Evolutionary conservation across 2,888 invertebrate species (phyloP).

Genomic region (Mimumesa dahlbomi): DNA sequence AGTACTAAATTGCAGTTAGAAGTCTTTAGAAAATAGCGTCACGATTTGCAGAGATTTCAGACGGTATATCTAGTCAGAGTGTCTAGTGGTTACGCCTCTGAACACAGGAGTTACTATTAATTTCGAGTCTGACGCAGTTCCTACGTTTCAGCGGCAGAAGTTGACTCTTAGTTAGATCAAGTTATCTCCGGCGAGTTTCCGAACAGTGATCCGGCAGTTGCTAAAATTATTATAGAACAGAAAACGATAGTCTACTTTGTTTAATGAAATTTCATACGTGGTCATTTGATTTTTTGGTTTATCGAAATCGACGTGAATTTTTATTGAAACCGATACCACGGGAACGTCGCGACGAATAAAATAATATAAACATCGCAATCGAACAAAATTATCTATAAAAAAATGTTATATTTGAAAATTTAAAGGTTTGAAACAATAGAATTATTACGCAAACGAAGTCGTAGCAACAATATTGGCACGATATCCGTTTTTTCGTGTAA

Average conservation of each 20-base stretch:
- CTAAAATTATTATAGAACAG: not conserved
- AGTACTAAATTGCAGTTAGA: constrained; percentile 7
- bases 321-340: too few relatives aligned
- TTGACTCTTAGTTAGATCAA: constrained; percentile 48
- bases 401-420: too few relatives aligned
- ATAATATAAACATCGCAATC: too few relatives aligned
- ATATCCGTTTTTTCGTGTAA: too few relatives aligned
- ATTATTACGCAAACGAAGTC: too few relatives aligned
- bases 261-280: not conserved
- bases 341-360: too few relatives aligned
- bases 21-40: constrained; percentile 36
- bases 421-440: too few relatives aligned
- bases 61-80: constrained; percentile 42
- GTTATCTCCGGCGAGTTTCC: constrained; percentile 49
- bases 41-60: constrained; percentile 37
- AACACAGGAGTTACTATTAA: constrained; percentile 59
- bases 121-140: constrained; percentile 46
- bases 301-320: too few relatives aligned
- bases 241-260: not conserved
- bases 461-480: too few relatives aligned
- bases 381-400: too few relatives aligned
- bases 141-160: constrained; percentile 50
- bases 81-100: constrained; percentile 38
- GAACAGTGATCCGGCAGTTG: constrained; percentile 32
- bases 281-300: too few relatives aligned